phyloP scores from a whole-genome alignment of 2,888 invertebrate species.

The Caenorhabditis virilis region DNA sequence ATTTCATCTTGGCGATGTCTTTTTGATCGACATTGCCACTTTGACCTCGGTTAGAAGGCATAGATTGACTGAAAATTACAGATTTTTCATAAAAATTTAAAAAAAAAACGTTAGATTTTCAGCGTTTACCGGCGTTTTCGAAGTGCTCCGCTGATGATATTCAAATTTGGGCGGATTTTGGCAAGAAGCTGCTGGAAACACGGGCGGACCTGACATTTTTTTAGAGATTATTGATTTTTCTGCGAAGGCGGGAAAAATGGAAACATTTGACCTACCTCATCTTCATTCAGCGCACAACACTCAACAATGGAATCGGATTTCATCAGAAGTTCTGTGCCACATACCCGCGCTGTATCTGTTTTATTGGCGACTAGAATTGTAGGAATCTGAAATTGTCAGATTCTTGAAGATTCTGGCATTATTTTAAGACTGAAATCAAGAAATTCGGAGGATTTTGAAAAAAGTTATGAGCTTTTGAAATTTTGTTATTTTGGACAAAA shows the following conservation, averaged over 20 bases:
- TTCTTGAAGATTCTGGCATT: too few species aligned
- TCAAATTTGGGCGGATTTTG: conserved; percentile 23
- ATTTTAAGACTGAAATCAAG: too few species aligned
- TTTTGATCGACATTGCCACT: conserved; percentile 36
- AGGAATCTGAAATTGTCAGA: conserved; percentile 50
- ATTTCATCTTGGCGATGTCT: conserved; percentile 39
- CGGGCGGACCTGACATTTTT: too few species aligned
- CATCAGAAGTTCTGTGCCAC: neutral
- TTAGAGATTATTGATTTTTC: too few species aligned
- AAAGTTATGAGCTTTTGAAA: too few species aligned
- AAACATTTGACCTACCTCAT: too few species aligned
- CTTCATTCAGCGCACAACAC: conserved; percentile 43
- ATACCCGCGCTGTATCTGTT: conserved; percentile 17
- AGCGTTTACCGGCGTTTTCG: conserved; percentile 23
- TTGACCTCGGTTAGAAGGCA: conserved; percentile 40
- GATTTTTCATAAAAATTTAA: neutral
- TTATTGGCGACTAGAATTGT: conserved; percentile 63
- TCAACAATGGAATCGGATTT: conserved; percentile 24
- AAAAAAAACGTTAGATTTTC: neutral
- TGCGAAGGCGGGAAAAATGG: too few species aligned
- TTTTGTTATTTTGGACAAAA: too few species aligned
- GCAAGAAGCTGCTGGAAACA: conserved; percentile 28
- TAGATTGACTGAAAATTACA: conserved; percentile 40
- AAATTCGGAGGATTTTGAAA: too few species aligned
- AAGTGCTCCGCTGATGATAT: conserved; percentile 21